Percentiles rank a stretch among this genome's conserved stretches.
These are phyloP conservation scores for Sprattus sprattus DNA, from an alignment of 2,113 vertebrate species.

Conservation along the genomic window DNA sequence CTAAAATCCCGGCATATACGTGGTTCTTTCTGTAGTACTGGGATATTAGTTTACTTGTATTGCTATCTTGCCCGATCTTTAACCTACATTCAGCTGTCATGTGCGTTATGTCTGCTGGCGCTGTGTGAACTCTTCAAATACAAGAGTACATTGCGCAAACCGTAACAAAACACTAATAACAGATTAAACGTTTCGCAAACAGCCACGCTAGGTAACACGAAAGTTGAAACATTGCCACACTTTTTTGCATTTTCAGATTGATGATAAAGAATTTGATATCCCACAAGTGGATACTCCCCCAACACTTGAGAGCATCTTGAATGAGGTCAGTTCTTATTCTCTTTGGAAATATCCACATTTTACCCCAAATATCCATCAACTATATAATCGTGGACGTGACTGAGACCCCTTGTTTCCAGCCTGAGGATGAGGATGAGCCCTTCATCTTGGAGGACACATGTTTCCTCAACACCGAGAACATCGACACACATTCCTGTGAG, in stretches of 20 bases:
- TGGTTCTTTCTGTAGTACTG: not conserved
- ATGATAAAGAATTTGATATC: constrained; percentile 98
- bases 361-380: not conserved
- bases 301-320: constrained; percentile 95
- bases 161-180: too few species aligned
- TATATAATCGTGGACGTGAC: not conserved
- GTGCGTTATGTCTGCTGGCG: not conserved
- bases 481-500: constrained; percentile 91
- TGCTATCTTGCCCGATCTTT: not conserved
- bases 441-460: constrained; percentile 92
- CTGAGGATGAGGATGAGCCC: constrained; percentile 92
- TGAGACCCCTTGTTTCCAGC: constrained; percentile 62
- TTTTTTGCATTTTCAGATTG: constrained; percentile 77
- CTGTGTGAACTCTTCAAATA: not conserved
- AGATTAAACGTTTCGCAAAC: not conserved
- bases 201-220: not conserved
- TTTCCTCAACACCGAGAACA: constrained; percentile 84
- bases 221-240: not conserved
- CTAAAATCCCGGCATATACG: not conserved
- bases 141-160: not conserved
- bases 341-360: not conserved
- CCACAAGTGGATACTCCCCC: constrained; percentile 98
- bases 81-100: not conserved
- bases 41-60: not conserved
- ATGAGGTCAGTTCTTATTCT: constrained; percentile 77